These are phyloP conservation scores for Dione vanillae DNA, from an alignment of 2,888 invertebrate species.

Conservation along the genomic window DNA sequence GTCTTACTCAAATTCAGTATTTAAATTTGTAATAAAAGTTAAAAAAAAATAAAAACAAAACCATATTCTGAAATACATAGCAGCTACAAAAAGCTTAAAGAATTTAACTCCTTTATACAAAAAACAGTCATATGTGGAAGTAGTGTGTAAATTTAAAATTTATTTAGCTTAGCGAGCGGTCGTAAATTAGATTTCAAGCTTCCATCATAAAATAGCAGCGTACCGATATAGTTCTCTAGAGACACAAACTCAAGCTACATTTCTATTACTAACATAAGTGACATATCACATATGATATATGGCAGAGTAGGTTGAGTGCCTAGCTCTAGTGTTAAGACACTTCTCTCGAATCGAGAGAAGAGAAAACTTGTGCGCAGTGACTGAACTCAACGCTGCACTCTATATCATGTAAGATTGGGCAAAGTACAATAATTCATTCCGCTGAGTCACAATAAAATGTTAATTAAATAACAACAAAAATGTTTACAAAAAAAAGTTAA, in stretches of 20 bases:
- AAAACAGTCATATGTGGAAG: slow-evolving; percentile 21
- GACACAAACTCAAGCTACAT: too few species aligned
- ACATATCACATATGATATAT: too few species aligned
- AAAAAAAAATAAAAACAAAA: neutral
- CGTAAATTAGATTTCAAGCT: slow-evolving; percentile 42
- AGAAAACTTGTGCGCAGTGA: too few species aligned
- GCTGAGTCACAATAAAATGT: too few species aligned
- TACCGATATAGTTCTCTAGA: slow-evolving; percentile 2
- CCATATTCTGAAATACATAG: neutral
- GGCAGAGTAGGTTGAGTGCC: too few species aligned
- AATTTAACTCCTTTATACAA: neutral
- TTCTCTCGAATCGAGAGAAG: too few species aligned
- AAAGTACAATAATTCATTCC: too few species aligned
- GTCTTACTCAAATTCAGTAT: neutral
- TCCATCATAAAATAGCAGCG: slow-evolving; percentile 16
- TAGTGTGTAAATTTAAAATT: slow-evolving; percentile 31
- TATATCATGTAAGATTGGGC: too few species aligned
- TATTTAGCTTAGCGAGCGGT: slow-evolving; percentile 35
- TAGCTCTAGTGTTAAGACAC: too few species aligned
- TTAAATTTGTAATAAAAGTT: neutral
- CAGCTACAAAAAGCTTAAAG: neutral
- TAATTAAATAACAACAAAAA: too few species aligned
- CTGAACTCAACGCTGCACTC: too few species aligned
- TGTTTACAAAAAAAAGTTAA: neutral
- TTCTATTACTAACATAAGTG: too few species aligned